phyloP scores from a whole-genome alignment of 2,113 vertebrate species.

The Nesogale talazaci region DNA sequence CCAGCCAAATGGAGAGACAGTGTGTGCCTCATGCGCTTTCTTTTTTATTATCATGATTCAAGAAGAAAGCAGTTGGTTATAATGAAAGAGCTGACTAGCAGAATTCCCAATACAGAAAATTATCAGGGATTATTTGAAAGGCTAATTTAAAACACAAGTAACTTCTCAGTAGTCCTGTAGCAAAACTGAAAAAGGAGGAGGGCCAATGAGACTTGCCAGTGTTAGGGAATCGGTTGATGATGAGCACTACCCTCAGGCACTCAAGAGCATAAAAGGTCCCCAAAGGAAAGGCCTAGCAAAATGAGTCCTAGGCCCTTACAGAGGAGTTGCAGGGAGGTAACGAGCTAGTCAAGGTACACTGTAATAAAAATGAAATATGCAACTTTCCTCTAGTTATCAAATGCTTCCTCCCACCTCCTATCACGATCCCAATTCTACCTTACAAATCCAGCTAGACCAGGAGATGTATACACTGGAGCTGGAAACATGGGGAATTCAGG shows the following conservation, averaged over 20 bases:
- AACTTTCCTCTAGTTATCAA: too few species aligned
- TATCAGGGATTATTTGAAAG: slow-evolving; percentile 45
- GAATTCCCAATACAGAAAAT: slow-evolving; percentile 48
- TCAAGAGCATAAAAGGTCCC: neutral
- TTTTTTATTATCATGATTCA: slow-evolving; percentile 55
- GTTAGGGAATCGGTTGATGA: neutral
- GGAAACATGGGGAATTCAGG: too few species aligned
- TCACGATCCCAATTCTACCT: too few species aligned
- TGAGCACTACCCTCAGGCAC: neutral
- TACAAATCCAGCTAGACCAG: too few species aligned
- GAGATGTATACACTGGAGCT: too few species aligned
- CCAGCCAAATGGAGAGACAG: neutral
- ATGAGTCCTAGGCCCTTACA: too few species aligned
- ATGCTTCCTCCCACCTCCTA: too few species aligned
- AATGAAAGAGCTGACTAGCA: slow-evolving; percentile 5
- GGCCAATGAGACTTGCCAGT: neutral
- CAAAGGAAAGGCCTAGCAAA: neutral
- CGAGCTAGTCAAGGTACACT: too few species aligned
- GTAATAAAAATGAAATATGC: too few species aligned
- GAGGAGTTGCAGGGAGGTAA: too few species aligned
- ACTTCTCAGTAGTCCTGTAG: neutral
- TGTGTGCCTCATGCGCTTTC: slow-evolving; percentile 21
- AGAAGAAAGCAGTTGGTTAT: slow-evolving; percentile 45
- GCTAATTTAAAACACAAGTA: slow-evolving; percentile 47
- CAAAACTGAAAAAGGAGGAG: slow-evolving; percentile 2